Evolutionary conservation across 2,113 vertebrate species (phyloP), one percentile per base, ranked within the genome.

Genomic region (Xenopus borealis): DNA sequence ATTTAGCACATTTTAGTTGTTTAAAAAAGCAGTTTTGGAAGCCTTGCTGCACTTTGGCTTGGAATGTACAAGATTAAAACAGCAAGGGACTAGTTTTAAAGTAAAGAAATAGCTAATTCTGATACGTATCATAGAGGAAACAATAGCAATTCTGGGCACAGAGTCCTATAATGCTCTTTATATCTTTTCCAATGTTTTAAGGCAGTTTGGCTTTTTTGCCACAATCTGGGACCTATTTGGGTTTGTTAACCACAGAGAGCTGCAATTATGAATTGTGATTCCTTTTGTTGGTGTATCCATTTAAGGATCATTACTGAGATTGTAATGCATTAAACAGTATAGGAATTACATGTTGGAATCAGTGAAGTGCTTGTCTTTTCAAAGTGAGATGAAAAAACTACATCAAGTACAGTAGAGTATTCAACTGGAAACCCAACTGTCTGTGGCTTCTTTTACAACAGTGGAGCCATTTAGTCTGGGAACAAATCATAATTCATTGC

Each of bases 211-310:
- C 74, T 77, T 68, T 77, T 77, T 70, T 57, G 74, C 62, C 67
- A 18, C 74, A 77, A 70, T 77, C 74, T 77, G 74, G 74, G 74
- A 77, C 74, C 66, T 64, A 62, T 77, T 77, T 69, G 0, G 78
- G 78, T 80, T 80, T 81, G 82, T 66, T 78, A 83, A 82, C 7
- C 83, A 78, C 80, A 81, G 80, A 83, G 79, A 83, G 78, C 66
- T 0, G 0, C 50, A 66, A 72, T 80, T 79, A 77, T 75, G 79
- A 82, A 83, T 66, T 50, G 68, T 50, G 58, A 71, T 72, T 18
- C 58, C 71, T 66, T 62, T 73, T 80, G 82, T 64, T 85, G 74
- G 47, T 77, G 19, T 58, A 63, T 52, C 74, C 66, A 62, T 77
- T 77, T 77, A 77, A 67, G 62, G 74, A 69, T 77, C 66, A 70